Base-by-base conservation (phyloP, 2,113 vertebrate species). In the Holacanthus passer region DNA sequence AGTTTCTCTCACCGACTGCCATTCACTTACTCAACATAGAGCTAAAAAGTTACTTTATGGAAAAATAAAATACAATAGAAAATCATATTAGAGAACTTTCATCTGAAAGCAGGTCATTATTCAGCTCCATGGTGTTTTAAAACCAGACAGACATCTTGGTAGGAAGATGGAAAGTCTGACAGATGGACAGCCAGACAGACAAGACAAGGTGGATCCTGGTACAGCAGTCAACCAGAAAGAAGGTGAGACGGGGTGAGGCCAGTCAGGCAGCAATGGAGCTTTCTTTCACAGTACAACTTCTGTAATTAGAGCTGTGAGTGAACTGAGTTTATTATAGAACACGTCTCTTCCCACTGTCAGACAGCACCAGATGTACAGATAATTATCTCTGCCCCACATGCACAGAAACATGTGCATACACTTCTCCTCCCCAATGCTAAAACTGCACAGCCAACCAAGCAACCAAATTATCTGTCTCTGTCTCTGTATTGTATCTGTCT, bases 271-370 rank as follows among this genome's bases (percentile, higher is more conserved):
- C 41, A 35, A 3, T 48, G 52, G 14, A 55, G 32, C 22, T 59
- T 35, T 73, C 41, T 73, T 63, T 39, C 41, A 39, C 53, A 60
- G 45, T 29, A 20, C 24, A 53, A 83, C 77, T 60, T 81, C 17
- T 81, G 12, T 58, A 66, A 81, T 78, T 72, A 52, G 62, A 37
- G 32, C 11, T 37, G 41, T 31, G 11, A 17, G 41, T 47, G 4
- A 35, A 9, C 12, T 45, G 9, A 69, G 47, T 76, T 73, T 56
- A 73, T 53, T 75, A 73, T 27, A 47, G 53, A 74, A 14, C 27
- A 10, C 63, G 37, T 48, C 52, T 31, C 64, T 65, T 48, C 16
- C 16, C 22, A 24, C 12, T 52, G 16, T 71, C 60, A 78, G 32
- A 39, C 62, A 27, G 39, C 14, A 70, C 35, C 58, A 22, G 16